Conservation (phyloP, 2,797 vertebrate species). For the Florisuga fusca region DNA sequence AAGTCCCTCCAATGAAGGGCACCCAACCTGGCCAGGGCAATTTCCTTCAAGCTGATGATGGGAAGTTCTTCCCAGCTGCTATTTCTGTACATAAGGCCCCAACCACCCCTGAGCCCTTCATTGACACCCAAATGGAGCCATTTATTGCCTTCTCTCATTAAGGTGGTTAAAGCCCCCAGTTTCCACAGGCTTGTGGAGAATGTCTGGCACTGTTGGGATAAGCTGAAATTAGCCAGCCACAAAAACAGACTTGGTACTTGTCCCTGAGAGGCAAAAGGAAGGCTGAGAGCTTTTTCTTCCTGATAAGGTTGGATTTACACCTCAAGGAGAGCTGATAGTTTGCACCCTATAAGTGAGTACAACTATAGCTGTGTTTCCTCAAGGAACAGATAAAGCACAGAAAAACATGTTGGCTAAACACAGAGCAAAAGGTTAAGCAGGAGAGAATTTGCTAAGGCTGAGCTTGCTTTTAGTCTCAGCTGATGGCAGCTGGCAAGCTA, state of each 20-base stretch:
- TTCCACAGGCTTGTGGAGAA: neutral
- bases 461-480: constrained; percentile 17
- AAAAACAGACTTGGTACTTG: neutral
- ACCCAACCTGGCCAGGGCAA: neutral
- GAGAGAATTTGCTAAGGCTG: neutral
- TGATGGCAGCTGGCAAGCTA: neutral
- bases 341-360: neutral
- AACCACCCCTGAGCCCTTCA: neutral
- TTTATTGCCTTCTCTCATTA: neutral
- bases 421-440: constrained; percentile 49
- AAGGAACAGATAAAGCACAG: constrained; percentile 47
- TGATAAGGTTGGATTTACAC: constrained; percentile 73
- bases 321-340: constrained; percentile 48
- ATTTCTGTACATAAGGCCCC: neutral
- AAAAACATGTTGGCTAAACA: neutral
- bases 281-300: constrained; percentile 54
- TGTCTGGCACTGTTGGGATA: neutral
- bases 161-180: neutral
- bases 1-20: neutral
- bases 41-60: neutral
- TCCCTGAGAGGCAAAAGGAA: neutral
- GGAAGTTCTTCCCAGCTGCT: neutral
- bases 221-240: constrained; percentile 36
- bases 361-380: neutral
- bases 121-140: neutral